A percentile compares a stretch with the other conserved stretches of the same genome.
These are phyloP conservation scores for Labroides dimidiatus DNA, from an alignment of 2,797 vertebrate species.

Conservation along the genomic window DNA sequence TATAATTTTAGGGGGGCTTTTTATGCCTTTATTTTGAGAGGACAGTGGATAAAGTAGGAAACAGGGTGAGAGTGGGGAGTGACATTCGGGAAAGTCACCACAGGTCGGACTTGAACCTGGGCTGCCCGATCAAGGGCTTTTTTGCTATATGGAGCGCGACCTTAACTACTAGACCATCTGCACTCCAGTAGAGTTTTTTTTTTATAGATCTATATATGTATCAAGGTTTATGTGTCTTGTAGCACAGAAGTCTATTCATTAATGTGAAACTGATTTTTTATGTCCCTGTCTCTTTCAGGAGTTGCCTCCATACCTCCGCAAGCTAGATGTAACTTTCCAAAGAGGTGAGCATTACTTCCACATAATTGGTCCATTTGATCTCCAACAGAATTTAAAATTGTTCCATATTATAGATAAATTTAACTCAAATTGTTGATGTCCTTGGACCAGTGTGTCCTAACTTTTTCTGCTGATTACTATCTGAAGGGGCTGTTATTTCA, in stretches of 20 bases:
- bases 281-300: constrained; percentile 83
- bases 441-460: background rate
- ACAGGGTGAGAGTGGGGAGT: too few relatives aligned
- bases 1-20: too few relatives aligned
- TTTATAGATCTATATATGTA: background rate
- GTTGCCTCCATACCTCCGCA: constrained; percentile 93
- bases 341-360: constrained; percentile 84
- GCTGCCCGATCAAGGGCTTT: too few relatives aligned
- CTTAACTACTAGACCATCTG: too few relatives aligned
- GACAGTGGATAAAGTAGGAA: too few relatives aligned
- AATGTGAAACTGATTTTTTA: background rate
- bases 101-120: too few relatives aligned
- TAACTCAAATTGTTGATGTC: constrained; percentile 1
- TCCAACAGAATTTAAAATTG: background rate
- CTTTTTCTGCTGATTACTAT: background rate
- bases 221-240: background rate
- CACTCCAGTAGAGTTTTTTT: too few relatives aligned
- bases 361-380: background rate
- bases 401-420: background rate
- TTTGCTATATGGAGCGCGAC: too few relatives aligned
- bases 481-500: constrained; percentile 17
- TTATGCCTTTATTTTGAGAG: too few relatives aligned
- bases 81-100: too few relatives aligned
- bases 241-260: background rate
- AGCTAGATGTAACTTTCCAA: constrained; percentile 94